Evolutionary conservation across 2,113 vertebrate genomes (phyloP).

Genomic region (Enhydra lutris): DNA sequence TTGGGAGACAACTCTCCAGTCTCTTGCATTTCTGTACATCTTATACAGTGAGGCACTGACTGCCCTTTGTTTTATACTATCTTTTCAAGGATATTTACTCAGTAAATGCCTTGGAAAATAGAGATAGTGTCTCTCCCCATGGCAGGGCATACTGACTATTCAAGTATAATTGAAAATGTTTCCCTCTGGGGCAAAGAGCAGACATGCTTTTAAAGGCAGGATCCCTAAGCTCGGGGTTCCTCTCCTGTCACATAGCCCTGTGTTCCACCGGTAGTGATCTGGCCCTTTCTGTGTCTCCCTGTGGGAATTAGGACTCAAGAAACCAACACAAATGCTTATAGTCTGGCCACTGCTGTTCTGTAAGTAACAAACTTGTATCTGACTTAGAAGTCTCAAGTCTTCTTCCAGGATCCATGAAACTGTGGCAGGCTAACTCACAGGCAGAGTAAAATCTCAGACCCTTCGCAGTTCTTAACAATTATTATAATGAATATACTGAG

Average conservation of each 20-base stretch:
- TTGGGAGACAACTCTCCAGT: neutral
- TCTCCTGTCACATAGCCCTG: neutral
- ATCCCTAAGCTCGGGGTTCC: neutral
- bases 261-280: neutral
- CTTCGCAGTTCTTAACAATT: neutral
- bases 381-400: neutral
- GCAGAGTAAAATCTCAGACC: neutral
- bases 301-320: neutral
- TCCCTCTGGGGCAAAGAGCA: neutral
- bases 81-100: conserved; percentile 40
- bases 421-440: neutral
- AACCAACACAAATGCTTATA: neutral
- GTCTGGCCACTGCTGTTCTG: neutral
- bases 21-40: neutral
- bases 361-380: neutral
- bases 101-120: neutral
- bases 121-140: neutral
- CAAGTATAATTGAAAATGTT: neutral
- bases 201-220: neutral
- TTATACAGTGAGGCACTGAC: neutral
- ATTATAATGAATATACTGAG: neutral
- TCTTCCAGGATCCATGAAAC: neutral
- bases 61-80: neutral
- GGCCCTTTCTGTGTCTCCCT: neutral
- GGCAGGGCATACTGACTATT: neutral